phyloP scores from a whole-genome alignment of 1,140 invertebrate genomes.

The Antheraea pernyi region DNA sequence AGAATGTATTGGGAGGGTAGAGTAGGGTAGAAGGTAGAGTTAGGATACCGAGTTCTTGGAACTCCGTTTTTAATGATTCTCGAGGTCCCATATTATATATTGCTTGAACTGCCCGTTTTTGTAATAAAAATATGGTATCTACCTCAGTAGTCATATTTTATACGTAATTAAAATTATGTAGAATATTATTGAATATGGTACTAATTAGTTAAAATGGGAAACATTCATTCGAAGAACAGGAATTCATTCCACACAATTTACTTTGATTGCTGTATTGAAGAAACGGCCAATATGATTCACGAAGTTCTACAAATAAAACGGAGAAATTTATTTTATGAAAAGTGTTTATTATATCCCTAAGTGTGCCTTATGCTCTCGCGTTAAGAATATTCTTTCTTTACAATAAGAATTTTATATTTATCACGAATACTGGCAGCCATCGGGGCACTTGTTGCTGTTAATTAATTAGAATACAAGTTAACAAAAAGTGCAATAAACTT shows the following conservation, averaged over 20 bases:
- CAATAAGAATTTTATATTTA: neutral
- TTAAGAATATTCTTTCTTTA: neutral
- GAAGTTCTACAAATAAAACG: neutral
- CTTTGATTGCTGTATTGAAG: neutral
- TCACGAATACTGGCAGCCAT: neutral
- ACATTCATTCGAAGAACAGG: no score
- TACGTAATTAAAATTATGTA: no score
- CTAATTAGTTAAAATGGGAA: no score
- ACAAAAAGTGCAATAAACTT: constrained; percentile 69
- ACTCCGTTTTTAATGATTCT: no score
- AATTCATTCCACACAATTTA: neutral
- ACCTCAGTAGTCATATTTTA: no score
- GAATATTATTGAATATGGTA: no score
- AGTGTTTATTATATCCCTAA: neutral
- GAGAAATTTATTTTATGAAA: neutral
- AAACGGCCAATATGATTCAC: neutral
- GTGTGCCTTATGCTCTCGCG: neutral
- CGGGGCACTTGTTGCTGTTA: constrained; percentile 56
- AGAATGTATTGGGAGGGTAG: no score
- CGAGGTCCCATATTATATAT: no score
- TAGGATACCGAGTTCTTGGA: no score
- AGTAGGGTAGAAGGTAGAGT: no score
- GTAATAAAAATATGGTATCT: no score
- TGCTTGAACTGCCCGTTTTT: no score
- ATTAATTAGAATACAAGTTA: constrained; percentile 64